These are phyloP conservation scores for Anagyrus pseudococci DNA, from an alignment of 2,888 invertebrate genomes.

Conservation along the genomic window DNA sequence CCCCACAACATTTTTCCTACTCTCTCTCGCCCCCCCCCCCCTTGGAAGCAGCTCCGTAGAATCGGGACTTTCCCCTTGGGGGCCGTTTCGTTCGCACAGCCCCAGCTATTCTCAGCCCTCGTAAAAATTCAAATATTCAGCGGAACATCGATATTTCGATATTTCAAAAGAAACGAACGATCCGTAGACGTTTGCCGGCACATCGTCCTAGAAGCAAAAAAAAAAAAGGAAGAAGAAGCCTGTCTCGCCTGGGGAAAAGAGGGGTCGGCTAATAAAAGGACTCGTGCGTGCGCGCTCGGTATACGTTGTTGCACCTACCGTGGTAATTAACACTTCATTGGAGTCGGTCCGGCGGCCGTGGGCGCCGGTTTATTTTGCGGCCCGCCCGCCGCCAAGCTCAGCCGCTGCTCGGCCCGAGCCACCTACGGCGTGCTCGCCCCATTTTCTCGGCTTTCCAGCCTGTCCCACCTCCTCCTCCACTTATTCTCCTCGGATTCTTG, in stretches of 20 bases:
- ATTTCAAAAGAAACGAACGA: background rate
- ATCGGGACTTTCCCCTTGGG: no score
- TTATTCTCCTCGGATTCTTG: background rate
- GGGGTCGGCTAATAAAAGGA: no score
- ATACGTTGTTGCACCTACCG: slow-evolving; percentile 29
- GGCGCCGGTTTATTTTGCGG: background rate
- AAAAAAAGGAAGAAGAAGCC: slow-evolving; percentile 6
- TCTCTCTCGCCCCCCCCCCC: no score
- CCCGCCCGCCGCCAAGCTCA: background rate
- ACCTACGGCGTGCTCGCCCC: background rate
- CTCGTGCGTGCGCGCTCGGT: no score
- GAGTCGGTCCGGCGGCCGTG: slow-evolving; percentile 1
- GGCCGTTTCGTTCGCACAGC: no score
- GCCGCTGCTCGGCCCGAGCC: background rate
- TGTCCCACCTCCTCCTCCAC: background rate
- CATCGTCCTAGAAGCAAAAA: background rate
- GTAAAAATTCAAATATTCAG: slow-evolving; percentile 32
- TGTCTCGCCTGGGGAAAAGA: background rate
- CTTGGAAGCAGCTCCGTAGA: no score
- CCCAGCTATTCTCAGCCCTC: slow-evolving; percentile 13
- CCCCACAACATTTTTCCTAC: no score
- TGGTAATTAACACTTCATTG: slow-evolving; percentile 37
- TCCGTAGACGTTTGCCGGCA: background rate
- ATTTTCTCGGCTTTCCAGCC: background rate
- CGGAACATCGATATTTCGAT: slow-evolving; percentile 24